Evolutionary conservation across 2,888 invertebrate genomes (phyloP).

Genomic region (Cataglyphis altisquamis): DNA sequence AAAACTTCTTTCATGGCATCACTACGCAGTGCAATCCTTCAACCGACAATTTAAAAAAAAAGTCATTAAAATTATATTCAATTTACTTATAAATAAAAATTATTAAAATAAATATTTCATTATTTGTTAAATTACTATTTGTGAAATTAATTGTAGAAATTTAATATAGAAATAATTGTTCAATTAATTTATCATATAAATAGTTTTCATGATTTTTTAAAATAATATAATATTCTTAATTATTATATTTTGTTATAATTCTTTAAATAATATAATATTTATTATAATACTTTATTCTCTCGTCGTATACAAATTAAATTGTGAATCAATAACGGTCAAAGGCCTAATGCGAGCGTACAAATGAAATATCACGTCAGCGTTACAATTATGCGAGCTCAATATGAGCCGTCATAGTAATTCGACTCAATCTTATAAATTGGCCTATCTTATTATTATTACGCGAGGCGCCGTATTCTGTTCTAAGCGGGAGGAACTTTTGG

Average conservation of each 20-base stretch:
- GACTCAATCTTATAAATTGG: slow-evolving; percentile 78
- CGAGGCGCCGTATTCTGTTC: slow-evolving; percentile 71
- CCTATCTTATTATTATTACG: slow-evolving; percentile 75
- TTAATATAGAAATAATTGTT: slow-evolving; percentile 2
- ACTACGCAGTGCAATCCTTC: slow-evolving; percentile 6
- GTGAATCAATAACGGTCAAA: slow-evolving; percentile 22
- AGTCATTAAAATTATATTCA: background rate
- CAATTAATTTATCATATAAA: background rate
- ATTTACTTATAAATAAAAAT: slow-evolving; percentile 4
- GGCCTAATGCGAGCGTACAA: slow-evolving; percentile 79
- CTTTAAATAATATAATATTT: slow-evolving; percentile 11
- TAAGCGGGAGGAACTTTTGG: slow-evolving; percentile 18
- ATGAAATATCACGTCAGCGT: slow-evolving; percentile 82
- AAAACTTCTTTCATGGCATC: slow-evolving; percentile 27
- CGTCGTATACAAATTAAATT: slow-evolving; percentile 1
- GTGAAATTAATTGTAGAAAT: background rate
- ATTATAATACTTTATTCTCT: slow-evolving; percentile 5
- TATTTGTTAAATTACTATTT: background rate
- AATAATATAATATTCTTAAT: background rate
- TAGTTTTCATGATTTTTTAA: background rate
- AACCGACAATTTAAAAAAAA: background rate
- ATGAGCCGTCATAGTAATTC: slow-evolving; percentile 82
- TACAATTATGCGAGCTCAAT: slow-evolving; percentile 81
- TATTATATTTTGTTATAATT: background rate
- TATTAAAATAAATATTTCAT: background rate